Percentiles rank a stretch among this genome's conserved stretches.
These are phyloP conservation scores for Gorsachius magnificus DNA, from an alignment of 2,797 vertebrate genomes.

Conservation along the genomic window DNA sequence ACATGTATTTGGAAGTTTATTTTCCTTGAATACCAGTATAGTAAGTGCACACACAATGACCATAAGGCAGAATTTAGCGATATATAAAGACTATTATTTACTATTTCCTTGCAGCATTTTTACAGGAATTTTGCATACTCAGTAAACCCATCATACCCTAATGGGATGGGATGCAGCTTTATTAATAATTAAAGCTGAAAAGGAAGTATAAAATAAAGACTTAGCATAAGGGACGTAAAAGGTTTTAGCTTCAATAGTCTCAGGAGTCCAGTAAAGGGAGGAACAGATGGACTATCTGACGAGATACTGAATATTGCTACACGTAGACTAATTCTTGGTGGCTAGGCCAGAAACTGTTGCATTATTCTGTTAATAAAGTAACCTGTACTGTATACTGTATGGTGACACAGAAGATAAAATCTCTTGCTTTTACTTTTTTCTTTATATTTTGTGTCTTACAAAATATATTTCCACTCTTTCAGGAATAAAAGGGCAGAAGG, in stretches of 20 bases:
- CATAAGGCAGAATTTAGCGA: background rate
- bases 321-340: background rate
- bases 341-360: background rate
- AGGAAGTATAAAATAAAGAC: background rate
- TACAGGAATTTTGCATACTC: background rate
- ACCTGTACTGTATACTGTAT: background rate
- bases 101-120: background rate
- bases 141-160: background rate
- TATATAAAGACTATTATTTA: background rate
- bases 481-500: accelerated
- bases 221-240: background rate
- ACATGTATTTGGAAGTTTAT: background rate
- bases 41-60: background rate
- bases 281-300: background rate
- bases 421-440: background rate
- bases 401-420: background rate
- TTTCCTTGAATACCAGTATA: background rate
- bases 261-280: background rate
- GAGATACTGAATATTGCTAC: background rate
- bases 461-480: background rate
- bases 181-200: background rate
- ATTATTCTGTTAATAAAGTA: background rate
- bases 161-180: background rate
- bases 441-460: background rate
- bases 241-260: background rate